phyloP scores from a whole-genome alignment of 2,888 invertebrate species.

The Parascotia fuliginaria region DNA sequence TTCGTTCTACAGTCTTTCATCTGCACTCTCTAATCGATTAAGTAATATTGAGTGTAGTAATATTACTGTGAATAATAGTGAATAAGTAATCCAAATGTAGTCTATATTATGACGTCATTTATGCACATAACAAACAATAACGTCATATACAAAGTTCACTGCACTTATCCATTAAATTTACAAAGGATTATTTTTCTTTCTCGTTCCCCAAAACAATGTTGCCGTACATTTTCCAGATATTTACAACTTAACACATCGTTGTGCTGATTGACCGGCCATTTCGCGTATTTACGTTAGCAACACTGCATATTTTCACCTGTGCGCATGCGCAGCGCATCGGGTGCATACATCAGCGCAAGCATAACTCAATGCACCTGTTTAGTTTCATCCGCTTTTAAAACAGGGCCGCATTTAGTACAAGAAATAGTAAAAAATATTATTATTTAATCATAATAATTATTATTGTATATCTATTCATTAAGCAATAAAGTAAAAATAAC shows the following conservation, averaged over 20 bases:
- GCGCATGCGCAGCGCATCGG: conserved; percentile 38
- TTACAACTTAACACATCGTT: conserved; percentile 31
- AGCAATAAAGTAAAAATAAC: conserved; percentile 8
- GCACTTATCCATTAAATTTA: conserved; percentile 33
- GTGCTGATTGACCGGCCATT: conserved; percentile 49
- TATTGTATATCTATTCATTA: not conserved
- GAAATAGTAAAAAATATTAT: not conserved
- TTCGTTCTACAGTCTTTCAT: no score
- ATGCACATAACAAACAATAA: no score
- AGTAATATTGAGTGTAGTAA: no score
- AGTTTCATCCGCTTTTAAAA: conserved; percentile 38
- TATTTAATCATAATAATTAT: no score
- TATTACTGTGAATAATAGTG: no score
- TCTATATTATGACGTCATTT: no score
- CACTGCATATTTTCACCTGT: conserved; percentile 52
- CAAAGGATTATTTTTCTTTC: conserved; percentile 43
- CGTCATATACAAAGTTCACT: conserved; percentile 31
- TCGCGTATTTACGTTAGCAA: conserved; percentile 46
- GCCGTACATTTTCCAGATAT: conserved; percentile 44
- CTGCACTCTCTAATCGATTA: no score
- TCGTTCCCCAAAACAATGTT: conserved; percentile 33
- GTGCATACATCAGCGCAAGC: conserved; percentile 48
- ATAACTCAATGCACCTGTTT: conserved; percentile 50
- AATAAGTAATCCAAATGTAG: not conserved
- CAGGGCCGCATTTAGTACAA: conserved; percentile 30